Base-by-base conservation (phyloP, 2,888 invertebrate species). In the Archaeoteleia sp. region DNA sequence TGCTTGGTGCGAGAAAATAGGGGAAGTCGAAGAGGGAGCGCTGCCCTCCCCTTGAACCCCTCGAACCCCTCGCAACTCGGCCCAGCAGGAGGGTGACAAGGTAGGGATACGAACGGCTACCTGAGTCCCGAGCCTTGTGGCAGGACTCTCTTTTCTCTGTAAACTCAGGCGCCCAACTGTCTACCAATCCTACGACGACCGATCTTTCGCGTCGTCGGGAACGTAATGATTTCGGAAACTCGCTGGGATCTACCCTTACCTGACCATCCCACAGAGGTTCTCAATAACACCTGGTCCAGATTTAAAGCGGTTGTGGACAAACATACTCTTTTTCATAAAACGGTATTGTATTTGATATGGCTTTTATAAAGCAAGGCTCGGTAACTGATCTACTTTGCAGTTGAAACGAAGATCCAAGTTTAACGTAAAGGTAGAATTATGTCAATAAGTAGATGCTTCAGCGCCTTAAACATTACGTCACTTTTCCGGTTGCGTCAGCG, bases 141-240 rank as follows among this genome's bases (percentile, higher is more conserved):
- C 29, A n/a, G n/a, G 69, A 66, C 63, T 58, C 70, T 72, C 65
- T 75, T 51, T 65, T 74, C 74, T 62, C 67, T 65, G 75, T 71
- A 73, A 67, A 54, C 67, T 54, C 70, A 74, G 80, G 81, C 81
- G 81, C 78, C 81, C 79, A 78, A 80, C 79, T 77, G 81, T 81
- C 80, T 81, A 73, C 75, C 74, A 70, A 69, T 53, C 61, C 61
- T 25, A 35, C 17, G 40, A 58, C 58, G 54, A 60, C 48, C 48
- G 65, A 66, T 66, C 70, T 57, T 37, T 66, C 49, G 70, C 70
- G 70, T 66, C 54, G 70, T 65, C 61, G 69, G 65, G 46, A 45
- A 55, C 45, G 29, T 45, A 51, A 60, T 65, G 49, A 60, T 65
- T 69, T 69, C 51, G 43, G 45, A 14, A 54, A 55, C 53, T 43